A percentile compares a stretch with the other conserved stretches of the same genome.
Evolutionary conservation across 1,140 invertebrate genomes (phyloP).

Genomic region (Brachionus koreanus): DNA sequence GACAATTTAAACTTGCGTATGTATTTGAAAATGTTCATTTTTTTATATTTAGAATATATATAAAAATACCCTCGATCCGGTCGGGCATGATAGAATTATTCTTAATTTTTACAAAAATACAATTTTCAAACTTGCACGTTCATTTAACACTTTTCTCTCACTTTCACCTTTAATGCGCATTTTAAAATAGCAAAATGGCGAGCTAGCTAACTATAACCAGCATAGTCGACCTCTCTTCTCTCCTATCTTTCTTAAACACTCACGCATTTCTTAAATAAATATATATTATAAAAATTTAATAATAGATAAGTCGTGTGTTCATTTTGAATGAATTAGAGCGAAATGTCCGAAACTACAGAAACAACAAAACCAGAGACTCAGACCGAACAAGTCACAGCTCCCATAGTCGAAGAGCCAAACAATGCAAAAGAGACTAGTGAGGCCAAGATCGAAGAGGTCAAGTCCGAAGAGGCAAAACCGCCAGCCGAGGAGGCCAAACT

Average conservation of each 20-base stretch:
- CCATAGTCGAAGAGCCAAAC: not conserved
- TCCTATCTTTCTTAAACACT: not conserved
- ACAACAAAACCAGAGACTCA: not conserved
- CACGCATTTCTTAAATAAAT: not conserved
- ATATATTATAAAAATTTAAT: not conserved
- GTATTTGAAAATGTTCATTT: not conserved
- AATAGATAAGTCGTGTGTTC: not conserved
- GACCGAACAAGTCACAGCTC: not conserved
- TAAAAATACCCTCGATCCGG: not conserved
- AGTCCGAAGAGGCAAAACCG: not conserved
- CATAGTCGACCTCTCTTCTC: not conserved
- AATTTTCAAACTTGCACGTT: not conserved
- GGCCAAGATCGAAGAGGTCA: not conserved
- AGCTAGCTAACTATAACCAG: not conserved
- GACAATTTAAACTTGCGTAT: not conserved
- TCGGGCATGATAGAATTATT: not conserved
- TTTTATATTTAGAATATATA: not conserved
- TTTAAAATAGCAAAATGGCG: not conserved
- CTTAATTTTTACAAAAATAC: not conserved
- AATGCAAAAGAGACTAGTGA: not conserved
- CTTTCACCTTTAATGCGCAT: not conserved
- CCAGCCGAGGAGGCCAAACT: not conserved
- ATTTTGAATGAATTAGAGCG: slow-evolving; percentile 7
- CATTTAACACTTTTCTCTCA: not conserved
- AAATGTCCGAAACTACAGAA: not conserved